Evolutionary conservation across 2,888 invertebrate genomes (phyloP), one percentile per base, ranked within the genome.

Genomic region (Mycogona germanica): DNA sequence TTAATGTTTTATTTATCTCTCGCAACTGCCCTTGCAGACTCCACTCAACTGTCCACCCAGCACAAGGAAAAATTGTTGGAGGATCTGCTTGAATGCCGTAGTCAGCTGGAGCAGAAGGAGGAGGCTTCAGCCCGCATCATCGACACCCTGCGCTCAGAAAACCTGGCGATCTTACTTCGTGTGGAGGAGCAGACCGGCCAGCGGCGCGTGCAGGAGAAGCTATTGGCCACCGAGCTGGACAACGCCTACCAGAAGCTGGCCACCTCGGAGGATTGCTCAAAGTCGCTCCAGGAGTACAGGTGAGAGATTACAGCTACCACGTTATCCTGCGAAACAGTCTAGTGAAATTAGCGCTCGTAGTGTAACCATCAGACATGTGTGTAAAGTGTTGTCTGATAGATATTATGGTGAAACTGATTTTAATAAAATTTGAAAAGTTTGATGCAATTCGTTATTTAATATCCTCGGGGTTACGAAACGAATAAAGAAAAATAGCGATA

Each of bases 191-290:
- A 50, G 38, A 40, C 50, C 19, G 40, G 38, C 29, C 17, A 21
- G 21, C 25, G 26, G 7, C 38, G 17, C 17, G 25, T n/a, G n/a
- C 23, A 38, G 23, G 38, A 50, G 17, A 50, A 40, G 38, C 9
- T 50, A 25, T 14, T 50, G n/a, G 25, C 50, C 14, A 7, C 21
- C 9, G 50, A 50, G 29, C 40, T 50, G 21, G 50, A 50, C 29
- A 50, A 50, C 29, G 50, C 40, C 17, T 40, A 50, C 40, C 50
- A 40, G 21, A 50, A 50, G 40, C 17, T 50, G 50, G 40, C 14
- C 25, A 23, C 38, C n/a, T 38, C 50, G 9, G 50, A 50, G 14
- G 40, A 50, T 50, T 50, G 50, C 17, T 38, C 50, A 14, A n/a
- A 40, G n/a, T 25, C 50, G 26, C 40, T 50, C 2, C 50, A 50